Evolutionary conservation across 2,797 vertebrate genomes (phyloP).

Genomic region (Lutjanus campechanus): DNA sequence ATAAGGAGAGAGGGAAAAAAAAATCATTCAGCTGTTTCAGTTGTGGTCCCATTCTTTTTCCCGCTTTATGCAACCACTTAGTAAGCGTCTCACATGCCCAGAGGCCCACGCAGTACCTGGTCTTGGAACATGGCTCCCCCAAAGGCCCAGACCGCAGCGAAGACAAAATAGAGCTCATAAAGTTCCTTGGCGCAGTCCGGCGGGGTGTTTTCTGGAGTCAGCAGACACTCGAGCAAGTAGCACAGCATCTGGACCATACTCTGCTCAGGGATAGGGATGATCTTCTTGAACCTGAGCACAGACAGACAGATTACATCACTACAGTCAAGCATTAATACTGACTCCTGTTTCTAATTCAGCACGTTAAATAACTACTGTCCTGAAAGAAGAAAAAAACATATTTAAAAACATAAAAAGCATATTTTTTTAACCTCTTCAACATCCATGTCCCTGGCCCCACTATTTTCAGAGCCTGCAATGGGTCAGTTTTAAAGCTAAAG

Average conservation of each 20-base stretch:
- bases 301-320: constrained; percentile 29
- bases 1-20: neutral
- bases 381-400: neutral
- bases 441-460: no score
- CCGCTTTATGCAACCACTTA: constrained; percentile 44
- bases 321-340: neutral
- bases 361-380: neutral
- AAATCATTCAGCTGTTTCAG: constrained; percentile 33
- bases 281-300: constrained; percentile 92
- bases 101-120: constrained; percentile 86
- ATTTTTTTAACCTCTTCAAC: no score
- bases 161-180: constrained; percentile 97
- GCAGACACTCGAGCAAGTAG: constrained; percentile 93
- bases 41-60: constrained; percentile 23
- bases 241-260: constrained; percentile 95
- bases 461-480: no score
- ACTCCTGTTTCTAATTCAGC: neutral
- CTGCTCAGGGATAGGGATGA: constrained; percentile 94
- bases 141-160: constrained; percentile 96
- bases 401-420: no score
- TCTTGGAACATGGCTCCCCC: constrained; percentile 95
- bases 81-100: constrained; percentile 15
- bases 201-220: constrained; percentile 90
- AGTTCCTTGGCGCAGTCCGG: constrained; percentile 92
- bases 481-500: no score